A percentile compares a stretch with the other conserved stretches of the same genome.
Evolutionary conservation across 1,140 invertebrate species (phyloP).

Genomic region (Neodiprion virginianus): DNA sequence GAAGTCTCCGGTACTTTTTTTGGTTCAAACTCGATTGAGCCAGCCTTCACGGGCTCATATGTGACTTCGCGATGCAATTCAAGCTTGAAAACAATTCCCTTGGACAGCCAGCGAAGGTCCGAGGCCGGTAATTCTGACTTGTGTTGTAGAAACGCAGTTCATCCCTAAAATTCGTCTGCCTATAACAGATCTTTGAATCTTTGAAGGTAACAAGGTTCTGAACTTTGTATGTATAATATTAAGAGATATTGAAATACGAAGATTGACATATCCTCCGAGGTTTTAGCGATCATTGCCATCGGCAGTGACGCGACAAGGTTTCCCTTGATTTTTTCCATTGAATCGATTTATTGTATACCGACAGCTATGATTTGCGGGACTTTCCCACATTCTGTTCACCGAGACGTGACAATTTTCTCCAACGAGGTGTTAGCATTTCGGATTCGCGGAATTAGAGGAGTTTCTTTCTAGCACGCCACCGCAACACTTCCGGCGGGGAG

Average conservation of each 20-base stretch:
- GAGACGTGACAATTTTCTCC: neutral
- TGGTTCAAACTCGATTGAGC: neutral
- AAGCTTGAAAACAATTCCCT: too few species aligned
- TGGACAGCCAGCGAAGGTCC: too few species aligned
- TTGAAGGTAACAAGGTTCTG: too few species aligned
- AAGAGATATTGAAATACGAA: neutral
- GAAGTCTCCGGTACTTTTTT: neutral
- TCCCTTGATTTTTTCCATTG: neutral
- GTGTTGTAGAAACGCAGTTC: too few species aligned
- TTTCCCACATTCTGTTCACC: neutral
- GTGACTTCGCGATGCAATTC: too few species aligned
- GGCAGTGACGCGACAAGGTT: constrained; percentile 2
- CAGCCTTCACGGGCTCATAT: neutral
- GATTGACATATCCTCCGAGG: neutral
- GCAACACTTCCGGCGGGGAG: too few species aligned
- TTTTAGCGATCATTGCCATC: neutral
- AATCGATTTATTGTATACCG: neutral
- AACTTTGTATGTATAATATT: too few species aligned
- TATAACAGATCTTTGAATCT: too few species aligned
- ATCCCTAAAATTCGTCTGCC: too few species aligned
- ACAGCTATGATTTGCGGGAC: neutral
- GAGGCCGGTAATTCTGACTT: too few species aligned
- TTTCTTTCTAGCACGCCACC: neutral
- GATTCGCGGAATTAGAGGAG: neutral
- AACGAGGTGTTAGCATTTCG: neutral